These are phyloP conservation scores for Melieria crassipennis DNA, from an alignment of 2,888 invertebrate species.

Conservation along the genomic window DNA sequence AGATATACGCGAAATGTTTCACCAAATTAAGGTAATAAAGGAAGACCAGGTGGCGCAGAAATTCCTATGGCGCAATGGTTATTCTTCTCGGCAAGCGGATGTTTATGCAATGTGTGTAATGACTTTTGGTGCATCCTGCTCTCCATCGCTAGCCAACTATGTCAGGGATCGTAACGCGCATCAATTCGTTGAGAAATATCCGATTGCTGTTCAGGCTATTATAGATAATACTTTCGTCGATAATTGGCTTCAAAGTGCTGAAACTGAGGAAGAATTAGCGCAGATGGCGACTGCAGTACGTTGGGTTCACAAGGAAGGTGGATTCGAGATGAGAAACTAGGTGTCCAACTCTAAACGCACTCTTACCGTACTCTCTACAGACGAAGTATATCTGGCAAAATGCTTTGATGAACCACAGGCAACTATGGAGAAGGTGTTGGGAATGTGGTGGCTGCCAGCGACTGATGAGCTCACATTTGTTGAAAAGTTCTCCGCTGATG, in stretches of 20 bases:
- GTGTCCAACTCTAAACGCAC: constrained; percentile 43
- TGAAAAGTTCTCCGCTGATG: constrained; percentile 18
- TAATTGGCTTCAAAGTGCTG: constrained; percentile 48
- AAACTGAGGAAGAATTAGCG: constrained; percentile 39
- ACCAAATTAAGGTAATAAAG: neutral
- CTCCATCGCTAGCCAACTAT: constrained; percentile 35
- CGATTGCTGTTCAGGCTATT: constrained; percentile 24
- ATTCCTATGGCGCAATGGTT: constrained; percentile 35
- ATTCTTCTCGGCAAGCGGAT: constrained; percentile 19
- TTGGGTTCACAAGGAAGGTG: constrained; percentile 35
- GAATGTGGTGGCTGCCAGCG: constrained; percentile 35
- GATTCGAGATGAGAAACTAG: constrained; percentile 45
- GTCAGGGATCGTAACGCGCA: constrained; percentile 39
- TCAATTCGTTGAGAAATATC: constrained; percentile 10
- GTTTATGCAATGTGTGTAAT: constrained; percentile 36
- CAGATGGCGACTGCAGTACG: constrained; percentile 11
- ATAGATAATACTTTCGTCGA: constrained; percentile 43
- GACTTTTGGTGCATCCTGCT: constrained; percentile 35
- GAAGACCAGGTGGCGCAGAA: constrained; percentile 20
- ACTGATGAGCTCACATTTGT: constrained; percentile 38
- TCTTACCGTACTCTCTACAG: constrained; percentile 4
- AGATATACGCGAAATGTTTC: constrained; percentile 51
- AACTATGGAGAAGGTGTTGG: constrained; percentile 31
- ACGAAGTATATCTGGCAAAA: constrained; percentile 7
- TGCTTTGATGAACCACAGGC: constrained; percentile 15